Base-by-base conservation (phyloP, 2,797 vertebrate genomes). In the Cetoscarus ocellatus region DNA sequence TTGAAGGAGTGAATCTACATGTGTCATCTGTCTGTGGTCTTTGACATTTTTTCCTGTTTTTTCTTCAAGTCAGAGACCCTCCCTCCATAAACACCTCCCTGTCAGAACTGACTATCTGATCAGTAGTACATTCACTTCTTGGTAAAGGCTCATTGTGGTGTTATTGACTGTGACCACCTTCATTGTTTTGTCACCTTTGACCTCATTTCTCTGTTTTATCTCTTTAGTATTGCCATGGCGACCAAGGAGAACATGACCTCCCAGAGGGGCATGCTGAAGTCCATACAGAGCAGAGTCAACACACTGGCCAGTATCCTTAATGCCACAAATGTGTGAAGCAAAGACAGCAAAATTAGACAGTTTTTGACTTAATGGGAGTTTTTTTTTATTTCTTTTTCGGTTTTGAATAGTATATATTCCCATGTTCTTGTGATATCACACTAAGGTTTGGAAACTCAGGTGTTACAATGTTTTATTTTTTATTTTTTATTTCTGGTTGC, bases 241-340 rank as follows among this genome's bases (percentile, higher is more conserved):
- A 99, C 98, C 78, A 99, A 99, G 95, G 98, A 99, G 95, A 99
- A 99, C 90, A 97, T 99, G 97, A 98, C 98, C 79, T 99, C 96
- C 3, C 98, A 99, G 82, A 95, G 97, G 83, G 97, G 97, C 67
- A 67, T 98, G 81, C 86, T 99, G 90, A 99, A 99, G 90, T 97
- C 98, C 71, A 98, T 99, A 94, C 98, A 99, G 79, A 97, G 98
- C 95, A 95, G 95, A 86, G 97, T 99, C 95, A 99, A 99, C 93
- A 98, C 97, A 52, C 93, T 99, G 95, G 98, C 98, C 88, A 99
- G 97, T 99, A 99, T 99, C 98, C 97, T 99, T 92, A 40, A 39
- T 35, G 19, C 18, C 67, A 19, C 3, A 7, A 35, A 7, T 50
- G 18, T 64, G n/a, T 44, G 19, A 8, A 18, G 14, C 39, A 34